A percentile compares a stretch with the other conserved stretches of the same genome.
These are phyloP conservation scores for Ictalurus furcatus DNA, from an alignment of 2,113 vertebrate species.

Conservation along the genomic window DNA sequence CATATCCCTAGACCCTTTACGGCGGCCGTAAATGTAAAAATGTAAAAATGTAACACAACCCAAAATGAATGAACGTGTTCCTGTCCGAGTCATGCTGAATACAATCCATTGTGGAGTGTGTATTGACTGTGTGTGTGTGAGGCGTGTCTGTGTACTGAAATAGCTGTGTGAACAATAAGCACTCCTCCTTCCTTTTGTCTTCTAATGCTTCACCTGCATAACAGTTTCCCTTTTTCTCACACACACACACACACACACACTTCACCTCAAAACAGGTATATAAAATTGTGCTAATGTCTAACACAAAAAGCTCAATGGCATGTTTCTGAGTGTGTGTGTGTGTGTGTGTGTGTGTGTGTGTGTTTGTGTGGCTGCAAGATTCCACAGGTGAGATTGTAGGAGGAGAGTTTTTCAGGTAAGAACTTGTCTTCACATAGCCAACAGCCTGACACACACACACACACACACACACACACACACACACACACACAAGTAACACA, in stretches of 20 bases:
- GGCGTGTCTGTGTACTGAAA: slow-evolving; percentile 38
- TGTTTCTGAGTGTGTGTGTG: slow-evolving; percentile 52
- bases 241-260: slow-evolving; percentile 9
- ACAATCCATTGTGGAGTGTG: background rate
- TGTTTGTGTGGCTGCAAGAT: background rate
- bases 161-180: slow-evolving; percentile 34
- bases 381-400: background rate
- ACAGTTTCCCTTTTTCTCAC: background rate
- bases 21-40: background rate
- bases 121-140: background rate
- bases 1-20: too few species aligned
- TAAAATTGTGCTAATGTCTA: too few species aligned
- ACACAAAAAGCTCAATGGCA: background rate
- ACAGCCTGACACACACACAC: background rate
- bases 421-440: slow-evolving; percentile 1
- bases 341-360: slow-evolving; percentile 62
- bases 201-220: slow-evolving; percentile 12
- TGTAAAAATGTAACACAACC: background rate
- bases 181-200: slow-evolving; percentile 23
- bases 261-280: background rate
- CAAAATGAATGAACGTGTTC: background rate
- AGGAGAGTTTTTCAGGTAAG: background rate
- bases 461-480: background rate
- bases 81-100: slow-evolving; percentile 14
- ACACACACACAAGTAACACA: slow-evolving; percentile 5